Evolutionary conservation across 2,797 vertebrate genomes (phyloP).

Genomic region (Cryptoprocta ferox): DNA sequence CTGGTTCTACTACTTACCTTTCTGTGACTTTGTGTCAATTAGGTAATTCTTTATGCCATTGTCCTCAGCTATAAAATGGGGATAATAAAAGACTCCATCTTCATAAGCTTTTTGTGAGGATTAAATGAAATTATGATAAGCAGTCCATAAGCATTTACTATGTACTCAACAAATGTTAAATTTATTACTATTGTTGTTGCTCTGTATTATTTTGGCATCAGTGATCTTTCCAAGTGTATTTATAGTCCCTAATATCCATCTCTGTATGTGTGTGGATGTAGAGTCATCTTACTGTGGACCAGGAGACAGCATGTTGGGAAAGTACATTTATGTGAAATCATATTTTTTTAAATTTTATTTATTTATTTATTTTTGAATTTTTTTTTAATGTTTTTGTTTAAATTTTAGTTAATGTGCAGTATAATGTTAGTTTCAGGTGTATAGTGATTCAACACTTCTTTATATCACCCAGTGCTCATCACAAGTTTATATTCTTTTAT

Average conservation of each 20-base stretch:
- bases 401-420: neutral
- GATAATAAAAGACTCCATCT: neutral
- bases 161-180: slow-evolving; percentile 28
- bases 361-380: neutral
- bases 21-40: slow-evolving; percentile 10
- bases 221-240: neutral
- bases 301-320: neutral
- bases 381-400: neutral
- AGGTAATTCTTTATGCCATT: neutral
- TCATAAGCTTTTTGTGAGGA: slow-evolving; percentile 21
- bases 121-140: slow-evolving; percentile 41
- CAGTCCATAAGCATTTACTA: neutral
- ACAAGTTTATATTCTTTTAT: neutral
- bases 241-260: neutral
- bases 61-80: slow-evolving; percentile 3
- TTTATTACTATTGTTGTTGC: neutral
- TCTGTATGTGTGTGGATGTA: neutral
- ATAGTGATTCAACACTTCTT: neutral
- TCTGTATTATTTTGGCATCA: slow-evolving; percentile 45
- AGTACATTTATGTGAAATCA: slow-evolving; percentile 34
- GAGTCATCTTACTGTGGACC: neutral
- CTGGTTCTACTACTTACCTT: neutral
- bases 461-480: neutral
- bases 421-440: neutral
- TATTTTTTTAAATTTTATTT: neutral